These are phyloP conservation scores for Clarias batrachus DNA, from an alignment of 2,113 vertebrate genomes.

Conservation along the genomic window DNA sequence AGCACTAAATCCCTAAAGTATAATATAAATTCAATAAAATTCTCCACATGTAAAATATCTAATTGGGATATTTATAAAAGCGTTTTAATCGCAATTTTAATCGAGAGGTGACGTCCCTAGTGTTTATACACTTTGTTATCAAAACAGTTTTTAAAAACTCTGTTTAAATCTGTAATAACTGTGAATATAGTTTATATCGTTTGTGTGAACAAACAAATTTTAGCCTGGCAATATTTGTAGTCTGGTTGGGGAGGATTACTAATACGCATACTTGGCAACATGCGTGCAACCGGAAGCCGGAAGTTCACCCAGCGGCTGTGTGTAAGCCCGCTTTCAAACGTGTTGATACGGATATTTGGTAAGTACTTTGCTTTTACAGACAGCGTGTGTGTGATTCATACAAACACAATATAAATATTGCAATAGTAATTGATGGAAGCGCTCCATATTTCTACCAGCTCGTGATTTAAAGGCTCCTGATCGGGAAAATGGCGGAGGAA, in stretches of 20 bases:
- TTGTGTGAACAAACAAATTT: background rate
- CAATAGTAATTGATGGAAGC: background rate
- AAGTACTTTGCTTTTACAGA: background rate
- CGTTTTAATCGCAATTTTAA: too few species aligned
- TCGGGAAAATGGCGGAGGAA: slow-evolving; percentile 70
- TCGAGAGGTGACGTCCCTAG: too few species aligned
- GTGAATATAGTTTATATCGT: background rate
- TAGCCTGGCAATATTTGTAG: background rate
- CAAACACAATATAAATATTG: too few species aligned
- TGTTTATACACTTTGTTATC: too few species aligned
- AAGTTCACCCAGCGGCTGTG: background rate
- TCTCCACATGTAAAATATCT: too few species aligned
- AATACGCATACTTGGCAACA: background rate
- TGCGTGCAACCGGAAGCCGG: background rate
- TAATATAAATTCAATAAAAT: too few species aligned
- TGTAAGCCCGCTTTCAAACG: background rate
- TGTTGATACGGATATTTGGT: background rate
- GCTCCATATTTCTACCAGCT: background rate
- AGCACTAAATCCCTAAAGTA: too few species aligned
- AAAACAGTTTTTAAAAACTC: too few species aligned
- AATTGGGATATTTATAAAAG: too few species aligned
- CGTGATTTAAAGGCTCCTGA: background rate
- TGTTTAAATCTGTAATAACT: too few species aligned
- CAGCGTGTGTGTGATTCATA: background rate
- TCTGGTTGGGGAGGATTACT: background rate